Evolutionary conservation across 2,797 vertebrate species (phyloP).

Genomic region (Jordanella pulchra): DNA sequence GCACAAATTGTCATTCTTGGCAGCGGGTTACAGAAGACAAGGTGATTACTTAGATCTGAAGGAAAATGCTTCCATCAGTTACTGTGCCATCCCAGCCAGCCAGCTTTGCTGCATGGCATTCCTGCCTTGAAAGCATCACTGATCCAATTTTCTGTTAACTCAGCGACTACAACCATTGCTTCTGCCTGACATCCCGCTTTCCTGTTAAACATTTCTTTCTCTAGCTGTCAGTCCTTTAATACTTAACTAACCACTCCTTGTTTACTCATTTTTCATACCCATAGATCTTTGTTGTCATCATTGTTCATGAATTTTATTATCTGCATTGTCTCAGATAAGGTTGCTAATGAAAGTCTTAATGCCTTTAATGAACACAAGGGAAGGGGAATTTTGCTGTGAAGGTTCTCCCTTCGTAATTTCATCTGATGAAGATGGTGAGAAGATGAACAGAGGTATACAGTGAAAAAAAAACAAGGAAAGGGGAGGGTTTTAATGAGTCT

Average conservation of each 20-base stretch:
- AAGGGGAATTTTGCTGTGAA: conserved; percentile 49
- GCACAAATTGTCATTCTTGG: conserved; percentile 19
- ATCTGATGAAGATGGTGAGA: conserved; percentile 54
- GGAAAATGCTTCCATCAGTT: conserved; percentile 44
- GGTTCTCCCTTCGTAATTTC: conserved; percentile 59
- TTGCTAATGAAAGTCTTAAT: conserved; percentile 56
- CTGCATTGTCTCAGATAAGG: conserved; percentile 31
- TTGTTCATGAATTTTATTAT: conserved; percentile 15
- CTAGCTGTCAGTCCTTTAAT: conserved; percentile 33
- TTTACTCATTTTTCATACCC: conserved; percentile 7
- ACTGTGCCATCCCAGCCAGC: conserved; percentile 48
- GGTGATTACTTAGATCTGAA: conserved; percentile 37
- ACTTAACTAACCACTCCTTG: neutral
- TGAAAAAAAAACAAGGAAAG: conserved; percentile 12
- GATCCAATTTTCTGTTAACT: conserved; percentile 69
- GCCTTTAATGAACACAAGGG: conserved; percentile 44
- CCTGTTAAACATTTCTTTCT: conserved; percentile 54
- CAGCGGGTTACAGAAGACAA: conserved; percentile 29
- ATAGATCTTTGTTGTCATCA: neutral
- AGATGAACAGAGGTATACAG: conserved; percentile 42
- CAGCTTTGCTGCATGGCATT: conserved; percentile 61
- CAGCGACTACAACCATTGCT: conserved; percentile 51
- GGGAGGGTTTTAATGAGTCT: conserved; percentile 55
- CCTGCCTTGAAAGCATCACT: conserved; percentile 64
- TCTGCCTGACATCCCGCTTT: conserved; percentile 45